A percentile compares a stretch with the other conserved stretches of the same genome.
phyloP scores from a whole-genome alignment of 2,797 vertebrate genomes.

The Tamandua tetradactyla region DNA sequence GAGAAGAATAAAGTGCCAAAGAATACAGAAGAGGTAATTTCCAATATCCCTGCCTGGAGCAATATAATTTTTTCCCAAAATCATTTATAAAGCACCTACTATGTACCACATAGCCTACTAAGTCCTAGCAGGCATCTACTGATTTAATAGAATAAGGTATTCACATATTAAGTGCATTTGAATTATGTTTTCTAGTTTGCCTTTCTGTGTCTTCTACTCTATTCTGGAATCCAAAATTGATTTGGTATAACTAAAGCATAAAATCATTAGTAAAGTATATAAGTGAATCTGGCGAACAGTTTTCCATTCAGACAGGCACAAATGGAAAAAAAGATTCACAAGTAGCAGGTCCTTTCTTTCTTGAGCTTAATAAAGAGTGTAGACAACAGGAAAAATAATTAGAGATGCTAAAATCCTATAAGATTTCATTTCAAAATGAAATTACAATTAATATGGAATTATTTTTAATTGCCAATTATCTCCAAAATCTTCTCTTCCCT shows the following conservation, averaged over 20 bases:
- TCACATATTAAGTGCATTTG: neutral
- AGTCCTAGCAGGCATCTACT: neutral
- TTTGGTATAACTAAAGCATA: conserved; percentile 59
- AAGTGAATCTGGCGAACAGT: conserved; percentile 55
- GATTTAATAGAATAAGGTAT: conserved; percentile 11
- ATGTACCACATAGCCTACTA: neutral
- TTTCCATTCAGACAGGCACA: conserved; percentile 57
- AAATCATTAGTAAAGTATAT: conserved; percentile 42
- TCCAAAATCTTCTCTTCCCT: neutral
- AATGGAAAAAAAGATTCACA: conserved; percentile 45
- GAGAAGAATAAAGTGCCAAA: neutral
- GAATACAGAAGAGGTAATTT: neutral
- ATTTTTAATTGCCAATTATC: conserved; percentile 44
- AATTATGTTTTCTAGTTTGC: neutral
- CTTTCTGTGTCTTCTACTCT: neutral
- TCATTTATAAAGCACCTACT: neutral
- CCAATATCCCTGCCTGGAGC: neutral
- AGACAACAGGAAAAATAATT: conserved; percentile 35
- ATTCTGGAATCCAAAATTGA: conserved; percentile 34
- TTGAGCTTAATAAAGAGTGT: neutral
- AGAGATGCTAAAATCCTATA: neutral
- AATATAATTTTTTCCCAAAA: neutral
- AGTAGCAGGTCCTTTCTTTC: neutral
- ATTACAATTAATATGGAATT: conserved; percentile 15
- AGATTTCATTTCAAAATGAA: conserved; percentile 1